Conservation (phyloP, 92 coral and sea anemone species). For the Zoanthus sansibaricus region DNA sequence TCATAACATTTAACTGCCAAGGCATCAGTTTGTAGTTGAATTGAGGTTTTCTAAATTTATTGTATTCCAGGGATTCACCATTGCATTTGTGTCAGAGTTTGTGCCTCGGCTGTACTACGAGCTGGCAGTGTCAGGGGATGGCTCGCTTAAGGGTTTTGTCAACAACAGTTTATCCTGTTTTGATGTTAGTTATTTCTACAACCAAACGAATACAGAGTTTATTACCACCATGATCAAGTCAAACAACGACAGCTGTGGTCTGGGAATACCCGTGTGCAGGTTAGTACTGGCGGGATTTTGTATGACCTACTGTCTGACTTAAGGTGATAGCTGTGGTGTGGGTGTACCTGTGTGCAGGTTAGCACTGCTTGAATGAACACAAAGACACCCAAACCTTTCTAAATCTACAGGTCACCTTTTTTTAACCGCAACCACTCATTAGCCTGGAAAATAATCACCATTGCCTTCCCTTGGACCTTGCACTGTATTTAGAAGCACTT, state of each 20-base stretch:
- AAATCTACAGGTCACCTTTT: too few species aligned
- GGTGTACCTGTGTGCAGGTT: conserved; percentile 88
- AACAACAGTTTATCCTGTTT: conserved; percentile 89
- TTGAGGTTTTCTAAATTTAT: too few species aligned
- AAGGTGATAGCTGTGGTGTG: conserved; percentile 77
- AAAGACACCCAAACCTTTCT: too few species aligned
- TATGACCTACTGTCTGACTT: too few species aligned
- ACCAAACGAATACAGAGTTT: conserved; percentile 53
- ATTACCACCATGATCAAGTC: conserved; percentile 14
- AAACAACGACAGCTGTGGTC: conserved; percentile 80
- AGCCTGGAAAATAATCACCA: too few species aligned
- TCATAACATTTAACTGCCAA: too few species aligned
- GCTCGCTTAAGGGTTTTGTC: conserved; percentile 75
- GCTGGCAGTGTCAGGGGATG: conserved; percentile 61
- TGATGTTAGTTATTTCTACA: conserved; percentile 65
- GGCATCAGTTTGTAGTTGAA: too few species aligned
- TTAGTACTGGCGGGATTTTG: not conserved
- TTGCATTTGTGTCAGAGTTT: conserved; percentile 98
- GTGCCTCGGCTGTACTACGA: conserved; percentile 93
- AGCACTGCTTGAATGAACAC: not conserved
- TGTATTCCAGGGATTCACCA: conserved; percentile 80
- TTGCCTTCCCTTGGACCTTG: too few species aligned
- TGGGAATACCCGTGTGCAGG: conserved; percentile 88
- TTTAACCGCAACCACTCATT: too few species aligned
- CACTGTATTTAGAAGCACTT: too few species aligned